phyloP scores from a whole-genome alignment of 2,113 vertebrate species.

The Sander vitreus region DNA sequence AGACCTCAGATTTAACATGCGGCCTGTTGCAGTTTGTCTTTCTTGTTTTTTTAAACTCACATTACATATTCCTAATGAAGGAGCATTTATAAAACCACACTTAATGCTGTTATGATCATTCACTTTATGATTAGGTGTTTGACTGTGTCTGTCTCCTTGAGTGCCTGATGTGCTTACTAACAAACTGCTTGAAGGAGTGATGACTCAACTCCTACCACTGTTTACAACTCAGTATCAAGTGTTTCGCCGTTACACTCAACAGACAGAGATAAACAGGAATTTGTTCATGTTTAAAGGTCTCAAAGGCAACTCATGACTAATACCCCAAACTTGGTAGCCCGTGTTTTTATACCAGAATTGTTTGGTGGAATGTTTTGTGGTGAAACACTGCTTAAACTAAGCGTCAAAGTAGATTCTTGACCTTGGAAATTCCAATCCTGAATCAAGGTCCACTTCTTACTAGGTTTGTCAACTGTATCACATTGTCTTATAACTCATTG shows the following conservation, averaged over 20 bases:
- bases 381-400: background rate
- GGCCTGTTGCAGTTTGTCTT: background rate
- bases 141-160: conserved; percentile 27
- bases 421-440: background rate
- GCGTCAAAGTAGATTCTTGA: too few relatives aligned
- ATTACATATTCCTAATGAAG: conserved; percentile 30
- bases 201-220: conserved; percentile 49
- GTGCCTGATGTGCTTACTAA: conserved; percentile 46
- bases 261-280: background rate
- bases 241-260: background rate
- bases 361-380: background rate
- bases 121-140: conserved; percentile 48
- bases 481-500: background rate
- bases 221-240: conserved; percentile 24
- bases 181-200: conserved; percentile 15
- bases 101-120: conserved; percentile 33
- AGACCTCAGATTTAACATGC: conserved; percentile 14
- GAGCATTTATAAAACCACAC: conserved; percentile 39
- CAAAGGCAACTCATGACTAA: background rate
- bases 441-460: background rate
- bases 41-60: background rate
- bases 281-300: conserved; percentile 6
- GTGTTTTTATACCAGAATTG: background rate
- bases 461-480: background rate
- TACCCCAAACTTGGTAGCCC: background rate